Conservation (phyloP, 2,113 vertebrate genomes). For the Paratilapia polleni region DNA sequence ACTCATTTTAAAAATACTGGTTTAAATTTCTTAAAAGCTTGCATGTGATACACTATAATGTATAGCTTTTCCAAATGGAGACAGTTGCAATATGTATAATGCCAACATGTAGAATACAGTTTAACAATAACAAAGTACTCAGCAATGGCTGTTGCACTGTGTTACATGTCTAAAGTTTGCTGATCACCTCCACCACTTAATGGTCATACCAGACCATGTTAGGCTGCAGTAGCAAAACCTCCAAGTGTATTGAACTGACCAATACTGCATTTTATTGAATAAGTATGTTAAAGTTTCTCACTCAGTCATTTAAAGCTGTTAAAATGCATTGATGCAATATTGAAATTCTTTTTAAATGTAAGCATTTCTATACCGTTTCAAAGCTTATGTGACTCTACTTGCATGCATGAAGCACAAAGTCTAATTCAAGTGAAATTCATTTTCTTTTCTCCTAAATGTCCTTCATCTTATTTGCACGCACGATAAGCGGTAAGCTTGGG, state of each 20-base stretch:
- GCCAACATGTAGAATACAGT: background rate
- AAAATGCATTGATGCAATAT: background rate
- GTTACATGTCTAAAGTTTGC: background rate
- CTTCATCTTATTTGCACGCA: background rate
- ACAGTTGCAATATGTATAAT: background rate
- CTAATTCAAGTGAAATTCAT: background rate
- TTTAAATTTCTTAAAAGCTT: background rate
- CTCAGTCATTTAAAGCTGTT: background rate
- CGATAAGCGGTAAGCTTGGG: too few species aligned
- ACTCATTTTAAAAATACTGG: background rate
- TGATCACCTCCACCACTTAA: slow-evolving; percentile 6
- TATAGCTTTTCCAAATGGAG: background rate
- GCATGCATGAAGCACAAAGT: background rate
- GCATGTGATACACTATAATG: background rate
- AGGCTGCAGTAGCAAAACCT: background rate
- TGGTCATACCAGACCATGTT: background rate
- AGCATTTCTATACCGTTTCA: background rate
- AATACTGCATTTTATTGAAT: background rate
- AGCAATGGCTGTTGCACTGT: background rate
- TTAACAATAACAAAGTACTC: background rate
- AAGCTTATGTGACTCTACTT: background rate
- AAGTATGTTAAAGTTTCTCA: background rate
- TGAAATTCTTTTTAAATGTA: background rate
- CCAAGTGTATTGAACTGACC: background rate
- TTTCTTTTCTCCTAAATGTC: background rate